Conservation (phyloP, 2,113 vertebrate species). For the Etia nguti region DNA sequence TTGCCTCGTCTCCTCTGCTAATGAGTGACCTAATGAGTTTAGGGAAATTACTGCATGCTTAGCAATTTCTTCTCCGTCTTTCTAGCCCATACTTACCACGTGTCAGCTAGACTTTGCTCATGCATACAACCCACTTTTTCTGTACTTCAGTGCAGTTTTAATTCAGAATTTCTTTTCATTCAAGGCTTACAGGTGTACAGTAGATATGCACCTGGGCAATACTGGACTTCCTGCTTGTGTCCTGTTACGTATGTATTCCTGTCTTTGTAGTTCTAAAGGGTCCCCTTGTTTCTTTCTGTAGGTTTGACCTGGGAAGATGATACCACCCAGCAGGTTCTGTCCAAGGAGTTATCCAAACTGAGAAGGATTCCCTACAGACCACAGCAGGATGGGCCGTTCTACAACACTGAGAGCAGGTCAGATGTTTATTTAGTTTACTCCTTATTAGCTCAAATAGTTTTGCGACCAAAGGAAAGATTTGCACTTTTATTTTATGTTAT, state of each 20-base stretch:
- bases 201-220: not conserved
- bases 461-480: not conserved
- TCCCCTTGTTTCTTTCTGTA: constrained; percentile 43
- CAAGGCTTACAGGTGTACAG: not conserved
- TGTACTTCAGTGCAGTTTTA: not conserved
- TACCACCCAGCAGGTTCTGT: constrained; percentile 78
- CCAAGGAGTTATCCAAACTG: constrained; percentile 80
- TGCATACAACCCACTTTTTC: not conserved
- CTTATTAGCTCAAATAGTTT: not conserved
- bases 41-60: not conserved
- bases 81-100: not conserved
- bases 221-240: not conserved
- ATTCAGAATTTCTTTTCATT: not conserved
- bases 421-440: not conserved
- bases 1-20: constrained; percentile 8
- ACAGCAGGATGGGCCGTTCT: constrained; percentile 44
- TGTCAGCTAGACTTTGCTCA: not conserved
- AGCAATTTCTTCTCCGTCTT: not conserved
- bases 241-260: not conserved
- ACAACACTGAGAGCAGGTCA: constrained; percentile 70
- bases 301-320: constrained; percentile 87
- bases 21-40: constrained; percentile 31
- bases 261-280: not conserved
- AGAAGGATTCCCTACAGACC: constrained; percentile 64
- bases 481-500: not conserved